Percentiles rank a stretch among this genome's conserved stretches.
These are phyloP conservation scores for Stomatorhinus walkeri DNA, from an alignment of 2,797 vertebrate species.

Conservation along the genomic window DNA sequence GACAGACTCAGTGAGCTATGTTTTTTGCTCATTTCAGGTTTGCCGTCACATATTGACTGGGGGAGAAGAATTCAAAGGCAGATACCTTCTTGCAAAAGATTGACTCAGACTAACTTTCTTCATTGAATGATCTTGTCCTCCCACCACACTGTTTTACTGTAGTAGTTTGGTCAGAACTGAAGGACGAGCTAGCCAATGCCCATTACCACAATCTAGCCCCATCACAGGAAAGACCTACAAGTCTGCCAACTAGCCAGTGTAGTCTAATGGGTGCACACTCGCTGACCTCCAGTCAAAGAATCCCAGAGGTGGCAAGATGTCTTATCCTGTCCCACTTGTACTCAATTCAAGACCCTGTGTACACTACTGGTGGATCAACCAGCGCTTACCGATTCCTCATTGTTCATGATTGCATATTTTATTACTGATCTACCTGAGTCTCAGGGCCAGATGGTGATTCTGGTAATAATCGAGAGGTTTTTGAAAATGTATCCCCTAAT, in stretches of 20 bases:
- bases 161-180: not conserved
- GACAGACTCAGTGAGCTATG: not conserved
- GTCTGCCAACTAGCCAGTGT: not conserved
- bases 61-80: not conserved
- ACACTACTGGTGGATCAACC: not conserved
- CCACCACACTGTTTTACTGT: not conserved
- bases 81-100: not conserved
- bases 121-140: not conserved
- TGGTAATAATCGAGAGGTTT: not conserved
- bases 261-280: not conserved
- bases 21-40: no score
- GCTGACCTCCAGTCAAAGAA: not conserved
- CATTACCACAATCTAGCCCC: not conserved
- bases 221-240: not conserved
- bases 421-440: not conserved
- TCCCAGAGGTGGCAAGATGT: not conserved
- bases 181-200: not conserved
- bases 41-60: no score
- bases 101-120: not conserved
- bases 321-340: not conserved
- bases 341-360: not conserved
- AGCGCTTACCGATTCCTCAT: not conserved
- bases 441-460: not conserved
- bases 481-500: not conserved
- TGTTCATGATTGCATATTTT: not conserved